Evolutionary conservation across 2,797 vertebrate genomes (phyloP).

Genomic region (Eulemur rubriventer): DNA sequence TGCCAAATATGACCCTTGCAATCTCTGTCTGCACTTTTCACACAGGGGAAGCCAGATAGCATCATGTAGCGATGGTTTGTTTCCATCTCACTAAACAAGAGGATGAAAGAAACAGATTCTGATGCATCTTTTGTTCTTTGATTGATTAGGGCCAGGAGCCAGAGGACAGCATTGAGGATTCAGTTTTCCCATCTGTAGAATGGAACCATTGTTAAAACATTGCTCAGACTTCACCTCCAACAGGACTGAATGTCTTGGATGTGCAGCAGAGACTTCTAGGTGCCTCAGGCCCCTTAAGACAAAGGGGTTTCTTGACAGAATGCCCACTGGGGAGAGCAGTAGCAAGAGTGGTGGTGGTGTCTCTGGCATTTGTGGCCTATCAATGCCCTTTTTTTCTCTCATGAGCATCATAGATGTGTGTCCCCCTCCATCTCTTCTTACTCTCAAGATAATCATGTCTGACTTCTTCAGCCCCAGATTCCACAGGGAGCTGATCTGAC

Average conservation of each 20-base stretch:
- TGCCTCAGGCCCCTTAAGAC: background rate
- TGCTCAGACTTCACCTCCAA: background rate
- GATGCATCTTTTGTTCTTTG: background rate
- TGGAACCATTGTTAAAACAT: background rate
- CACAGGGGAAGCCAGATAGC: slow-evolving; percentile 24
- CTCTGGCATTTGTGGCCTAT: background rate
- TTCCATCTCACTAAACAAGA: background rate
- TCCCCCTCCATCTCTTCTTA: background rate
- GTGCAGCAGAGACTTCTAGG: background rate
- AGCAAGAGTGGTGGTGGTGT: background rate
- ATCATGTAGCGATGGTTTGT: background rate
- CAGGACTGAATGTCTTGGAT: background rate
- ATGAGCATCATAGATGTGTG: background rate
- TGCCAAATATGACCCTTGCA: background rate
- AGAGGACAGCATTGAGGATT: background rate
- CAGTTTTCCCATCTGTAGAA: background rate
- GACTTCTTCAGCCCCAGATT: background rate
- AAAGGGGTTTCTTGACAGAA: background rate
- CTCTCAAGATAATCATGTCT: background rate
- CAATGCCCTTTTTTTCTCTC: background rate
- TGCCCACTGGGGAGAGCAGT: background rate
- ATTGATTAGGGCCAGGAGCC: background rate
- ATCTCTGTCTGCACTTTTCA: background rate
- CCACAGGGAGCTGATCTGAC: background rate
- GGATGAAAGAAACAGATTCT: background rate